These are phyloP conservation scores for Bombus superbus DNA, from an alignment of 1,140 invertebrate genomes.

Conservation along the genomic window DNA sequence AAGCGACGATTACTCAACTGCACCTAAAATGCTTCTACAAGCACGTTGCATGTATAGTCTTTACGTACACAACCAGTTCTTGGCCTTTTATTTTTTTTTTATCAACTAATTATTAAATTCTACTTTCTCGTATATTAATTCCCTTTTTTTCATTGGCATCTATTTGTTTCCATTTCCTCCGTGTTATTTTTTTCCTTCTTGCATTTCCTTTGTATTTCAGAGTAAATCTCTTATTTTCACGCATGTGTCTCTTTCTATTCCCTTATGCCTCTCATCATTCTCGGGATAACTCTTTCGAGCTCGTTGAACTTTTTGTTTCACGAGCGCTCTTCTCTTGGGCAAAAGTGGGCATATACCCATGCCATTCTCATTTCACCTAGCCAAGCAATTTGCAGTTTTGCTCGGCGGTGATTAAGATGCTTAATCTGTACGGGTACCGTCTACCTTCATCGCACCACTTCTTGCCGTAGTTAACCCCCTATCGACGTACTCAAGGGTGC, in stretches of 20 bases:
- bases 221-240: not conserved
- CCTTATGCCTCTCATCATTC: not conserved
- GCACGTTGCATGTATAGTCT: too few relatives aligned
- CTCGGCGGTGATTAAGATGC: not conserved
- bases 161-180: too few relatives aligned
- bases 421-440: not conserved
- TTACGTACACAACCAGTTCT: too few relatives aligned
- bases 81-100: too few relatives aligned
- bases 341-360: not conserved
- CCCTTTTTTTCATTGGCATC: not conserved
- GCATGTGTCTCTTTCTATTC: not conserved
- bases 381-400: slow-evolving; percentile 14
- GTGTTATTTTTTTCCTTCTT: not conserved
- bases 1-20: too few relatives aligned
- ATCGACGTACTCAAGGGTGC: not conserved
- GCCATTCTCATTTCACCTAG: slow-evolving; percentile 7
- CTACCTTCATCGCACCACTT: not conserved
- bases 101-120: too few relatives aligned
- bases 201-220: not conserved
- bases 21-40: too few relatives aligned
- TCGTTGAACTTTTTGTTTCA: slow-evolving; percentile 8
- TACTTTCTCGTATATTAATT: not conserved
- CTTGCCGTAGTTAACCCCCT: not conserved
- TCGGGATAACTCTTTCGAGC: slow-evolving; percentile 4
- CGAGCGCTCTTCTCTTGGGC: not conserved